Base-by-base conservation (phyloP, 2,888 invertebrate genomes). In the Sminthurides aquaticus region DNA sequence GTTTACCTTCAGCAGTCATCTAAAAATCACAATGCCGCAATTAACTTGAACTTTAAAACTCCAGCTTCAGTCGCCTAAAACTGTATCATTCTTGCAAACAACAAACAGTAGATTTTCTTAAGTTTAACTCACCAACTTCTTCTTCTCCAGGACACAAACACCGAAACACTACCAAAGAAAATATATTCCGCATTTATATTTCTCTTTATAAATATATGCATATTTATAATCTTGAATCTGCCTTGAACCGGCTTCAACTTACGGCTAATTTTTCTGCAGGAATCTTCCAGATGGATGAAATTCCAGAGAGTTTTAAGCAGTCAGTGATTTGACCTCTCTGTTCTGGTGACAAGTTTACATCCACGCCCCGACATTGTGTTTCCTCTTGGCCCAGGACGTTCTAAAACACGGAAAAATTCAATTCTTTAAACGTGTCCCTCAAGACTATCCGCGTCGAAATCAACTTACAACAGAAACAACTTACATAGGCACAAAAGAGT, bases 111-210 rank as follows among this genome's bases (percentile, higher is more conserved):
- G 15, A 11, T 43, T 43, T 43, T 43, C 43, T 43, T 15, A 15
- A 11, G 15, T 11, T 11, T 15, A 49, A 20, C 65, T 65, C 61
- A 72, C 72, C 68, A 72, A 43, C 18, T 69, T 64, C 62, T 73
- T 73, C 66, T 69, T 70, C 49, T 69, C 64, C 55, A 73, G 49
- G 49, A 73, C 64, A 57, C 73, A 73, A 0, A 73, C 71, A 43
- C 73, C 73, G 29, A 73, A 73, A 57, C 73, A 73, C 69, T 71
- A 49, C 26, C 22, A 8, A 66, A 60, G 24, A n/a, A n/a, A n/a
- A n/a, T n/a, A n/a, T n/a, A n/a, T n/a, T n/a, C n/a, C n/a, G n/a
- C n/a, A n/a, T n/a, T n/a, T n/a, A n/a, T n/a, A n/a, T n/a, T 52
- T n/a, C n/a, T n/a, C n/a, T n/a, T n/a, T n/a, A n/a, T n/a, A n/a